Conservation (phyloP, 53 echinoderm and acorn worm species). For the Holothuria scabra region DNA sequence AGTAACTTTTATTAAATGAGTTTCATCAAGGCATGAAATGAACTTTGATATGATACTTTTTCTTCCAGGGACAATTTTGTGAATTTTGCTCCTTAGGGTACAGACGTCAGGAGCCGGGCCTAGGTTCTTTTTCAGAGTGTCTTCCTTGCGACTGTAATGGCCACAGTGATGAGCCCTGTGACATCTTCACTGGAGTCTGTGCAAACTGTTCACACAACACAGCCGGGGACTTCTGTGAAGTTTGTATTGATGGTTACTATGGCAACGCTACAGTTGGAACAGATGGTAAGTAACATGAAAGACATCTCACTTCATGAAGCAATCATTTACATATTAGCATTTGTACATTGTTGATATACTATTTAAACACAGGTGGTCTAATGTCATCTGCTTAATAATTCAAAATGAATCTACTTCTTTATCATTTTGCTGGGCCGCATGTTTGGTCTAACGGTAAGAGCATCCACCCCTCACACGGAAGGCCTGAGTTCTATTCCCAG, state of each 20-base stretch:
- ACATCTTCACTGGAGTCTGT: conserved; percentile 77
- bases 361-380: too few species aligned
- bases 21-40: background rate
- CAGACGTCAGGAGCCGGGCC: conserved; percentile 47
- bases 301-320: background rate
- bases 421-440: fast-evolving
- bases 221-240: conserved; percentile 75
- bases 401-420: too few species aligned
- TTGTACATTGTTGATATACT: background rate
- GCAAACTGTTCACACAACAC: conserved; percentile 78
- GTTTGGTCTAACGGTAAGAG: too few species aligned
- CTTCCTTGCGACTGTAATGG: conserved; percentile 82
- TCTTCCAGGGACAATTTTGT: conserved; percentile 81
- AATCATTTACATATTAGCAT: background rate
- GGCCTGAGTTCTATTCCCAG: too few species aligned
- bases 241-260: conserved; percentile 86
- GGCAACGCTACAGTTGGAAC: conserved; percentile 80
- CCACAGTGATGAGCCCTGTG: conserved; percentile 74
- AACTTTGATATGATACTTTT: background rate
- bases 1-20: too few species aligned
- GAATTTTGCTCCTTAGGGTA: conserved; percentile 81
- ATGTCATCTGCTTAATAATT: too few species aligned
- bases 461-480: too few species aligned
- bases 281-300: conserved; percentile 55
- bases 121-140: conserved; percentile 79